Conservation (phyloP, 2,113 vertebrate species). For the Hippocampus guttulatus region DNA sequence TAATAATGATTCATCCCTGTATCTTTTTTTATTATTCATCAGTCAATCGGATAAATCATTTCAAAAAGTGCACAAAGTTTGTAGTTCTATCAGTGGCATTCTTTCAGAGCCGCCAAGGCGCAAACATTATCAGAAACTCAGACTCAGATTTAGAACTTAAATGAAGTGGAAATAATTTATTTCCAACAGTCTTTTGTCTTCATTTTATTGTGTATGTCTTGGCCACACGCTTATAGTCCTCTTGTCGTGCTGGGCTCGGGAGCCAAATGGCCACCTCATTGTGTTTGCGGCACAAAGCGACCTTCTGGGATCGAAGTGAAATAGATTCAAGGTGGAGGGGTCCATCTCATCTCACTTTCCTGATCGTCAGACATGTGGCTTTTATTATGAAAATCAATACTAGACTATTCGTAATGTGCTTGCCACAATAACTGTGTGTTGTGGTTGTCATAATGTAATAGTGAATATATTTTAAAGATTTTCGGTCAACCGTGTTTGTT, state of each 20-base stretch:
- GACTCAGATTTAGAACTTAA: too few species aligned
- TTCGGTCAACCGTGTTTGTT: neutral
- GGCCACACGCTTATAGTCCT: too few species aligned
- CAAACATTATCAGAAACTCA: too few species aligned
- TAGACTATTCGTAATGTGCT: constrained; percentile 50
- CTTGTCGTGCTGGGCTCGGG: neutral
- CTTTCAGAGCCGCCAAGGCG: neutral
- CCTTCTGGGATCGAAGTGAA: constrained; percentile 51
- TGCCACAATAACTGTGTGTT: constrained; percentile 21
- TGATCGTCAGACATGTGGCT: constrained; percentile 40
- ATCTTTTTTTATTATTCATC: too few species aligned
- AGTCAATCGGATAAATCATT: too few species aligned
- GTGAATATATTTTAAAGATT: neutral
- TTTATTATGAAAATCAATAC: constrained; percentile 58
- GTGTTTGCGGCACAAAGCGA: constrained; percentile 30
- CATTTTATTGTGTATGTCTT: too few species aligned
- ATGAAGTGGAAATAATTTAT: too few species aligned
- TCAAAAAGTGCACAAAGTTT: too few species aligned
- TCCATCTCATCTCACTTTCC: constrained; percentile 26
- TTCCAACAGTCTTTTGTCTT: too few species aligned
- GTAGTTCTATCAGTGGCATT: too few species aligned
- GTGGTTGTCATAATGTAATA: constrained; percentile 1
- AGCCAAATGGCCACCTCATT: constrained; percentile 37
- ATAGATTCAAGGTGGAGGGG: constrained; percentile 51
- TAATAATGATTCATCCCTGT: too few species aligned